Evolutionary conservation across 2,113 vertebrate genomes (phyloP).

Genomic region (Pluvialis apricaria): DNA sequence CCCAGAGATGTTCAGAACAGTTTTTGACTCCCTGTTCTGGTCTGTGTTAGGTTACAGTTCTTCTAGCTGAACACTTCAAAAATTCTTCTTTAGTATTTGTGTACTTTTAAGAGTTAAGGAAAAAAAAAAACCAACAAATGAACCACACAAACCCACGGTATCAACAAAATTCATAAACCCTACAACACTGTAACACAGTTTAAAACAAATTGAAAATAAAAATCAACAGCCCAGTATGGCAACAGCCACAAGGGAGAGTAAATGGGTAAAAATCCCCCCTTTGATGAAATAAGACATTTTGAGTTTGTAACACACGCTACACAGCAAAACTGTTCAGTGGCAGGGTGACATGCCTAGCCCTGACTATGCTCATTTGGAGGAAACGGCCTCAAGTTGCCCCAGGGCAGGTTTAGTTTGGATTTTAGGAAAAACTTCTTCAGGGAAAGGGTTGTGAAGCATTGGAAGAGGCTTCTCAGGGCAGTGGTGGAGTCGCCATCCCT

Average conservation of each 20-base stretch:
- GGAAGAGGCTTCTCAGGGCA: too few relatives aligned
- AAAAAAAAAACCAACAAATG: neutral
- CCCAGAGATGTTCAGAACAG: neutral
- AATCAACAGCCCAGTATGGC: neutral
- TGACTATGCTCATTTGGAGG: neutral
- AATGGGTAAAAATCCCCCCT: neutral
- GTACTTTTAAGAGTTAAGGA: neutral
- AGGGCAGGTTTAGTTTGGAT: too few relatives aligned
- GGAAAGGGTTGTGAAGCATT: too few relatives aligned
- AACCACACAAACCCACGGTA: neutral
- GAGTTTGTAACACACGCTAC: neutral
- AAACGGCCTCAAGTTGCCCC: too few relatives aligned
- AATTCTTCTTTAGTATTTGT: neutral
- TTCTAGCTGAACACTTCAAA: neutral
- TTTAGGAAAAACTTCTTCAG: too few relatives aligned
- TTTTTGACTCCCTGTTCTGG: neutral
- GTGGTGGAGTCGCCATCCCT: too few relatives aligned
- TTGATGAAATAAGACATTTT: neutral
- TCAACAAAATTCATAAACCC: neutral
- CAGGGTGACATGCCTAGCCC: neutral
- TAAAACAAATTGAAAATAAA: neutral
- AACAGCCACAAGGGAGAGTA: neutral
- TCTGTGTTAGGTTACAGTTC: neutral
- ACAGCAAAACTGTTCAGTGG: neutral
- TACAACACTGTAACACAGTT: neutral